Evolutionary conservation across 2,797 vertebrate genomes (phyloP).

Genomic region (Eutrigla gurnardus): DNA sequence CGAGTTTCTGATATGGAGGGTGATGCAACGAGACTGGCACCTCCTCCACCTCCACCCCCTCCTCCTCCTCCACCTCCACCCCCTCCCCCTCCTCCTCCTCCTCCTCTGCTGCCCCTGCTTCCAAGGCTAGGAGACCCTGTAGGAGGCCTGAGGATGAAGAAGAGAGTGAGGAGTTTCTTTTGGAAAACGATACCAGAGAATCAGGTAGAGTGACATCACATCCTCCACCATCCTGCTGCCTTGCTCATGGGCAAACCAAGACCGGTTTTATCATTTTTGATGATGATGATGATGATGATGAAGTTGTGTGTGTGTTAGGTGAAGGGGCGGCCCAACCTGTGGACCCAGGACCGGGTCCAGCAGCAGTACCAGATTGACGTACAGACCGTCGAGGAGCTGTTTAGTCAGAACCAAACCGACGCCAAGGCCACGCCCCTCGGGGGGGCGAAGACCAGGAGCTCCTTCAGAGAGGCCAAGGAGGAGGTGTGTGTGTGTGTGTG

Average conservation of each 20-base stretch:
- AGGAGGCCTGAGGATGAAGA: slow-evolving; percentile 83
- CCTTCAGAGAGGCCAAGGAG: slow-evolving; percentile 85
- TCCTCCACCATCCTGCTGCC: neutral
- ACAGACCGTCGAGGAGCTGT: slow-evolving; percentile 92
- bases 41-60: slow-evolving; percentile 2
- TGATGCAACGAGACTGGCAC: neutral
- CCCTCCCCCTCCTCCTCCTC: slow-evolving; percentile 54
- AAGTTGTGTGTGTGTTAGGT: slow-evolving; percentile 80
- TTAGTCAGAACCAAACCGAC: slow-evolving; percentile 83
- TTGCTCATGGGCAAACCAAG: neutral
- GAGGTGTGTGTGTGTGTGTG: slow-evolving; percentile 82
- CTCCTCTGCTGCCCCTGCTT: slow-evolving; percentile 73
- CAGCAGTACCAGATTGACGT: slow-evolving; percentile 89
- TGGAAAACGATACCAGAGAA: slow-evolving; percentile 97
- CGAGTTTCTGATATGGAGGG: slow-evolving; percentile 14
- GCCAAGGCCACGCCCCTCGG: slow-evolving; percentile 22
- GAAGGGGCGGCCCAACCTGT: slow-evolving; percentile 90
- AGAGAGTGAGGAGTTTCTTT: slow-evolving; percentile 91
- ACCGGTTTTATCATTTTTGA: too few species aligned
- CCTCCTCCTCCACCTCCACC: slow-evolving; percentile 54
- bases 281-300: too few species aligned
- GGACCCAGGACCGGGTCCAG: slow-evolving; percentile 86
- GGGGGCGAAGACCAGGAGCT: slow-evolving; percentile 72
- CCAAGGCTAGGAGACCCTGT: slow-evolving; percentile 68
- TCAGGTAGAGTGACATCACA: slow-evolving; percentile 79